phyloP scores from a whole-genome alignment of 92 coral and sea anemone genomes.

The Umimayanthus kanabou region DNA sequence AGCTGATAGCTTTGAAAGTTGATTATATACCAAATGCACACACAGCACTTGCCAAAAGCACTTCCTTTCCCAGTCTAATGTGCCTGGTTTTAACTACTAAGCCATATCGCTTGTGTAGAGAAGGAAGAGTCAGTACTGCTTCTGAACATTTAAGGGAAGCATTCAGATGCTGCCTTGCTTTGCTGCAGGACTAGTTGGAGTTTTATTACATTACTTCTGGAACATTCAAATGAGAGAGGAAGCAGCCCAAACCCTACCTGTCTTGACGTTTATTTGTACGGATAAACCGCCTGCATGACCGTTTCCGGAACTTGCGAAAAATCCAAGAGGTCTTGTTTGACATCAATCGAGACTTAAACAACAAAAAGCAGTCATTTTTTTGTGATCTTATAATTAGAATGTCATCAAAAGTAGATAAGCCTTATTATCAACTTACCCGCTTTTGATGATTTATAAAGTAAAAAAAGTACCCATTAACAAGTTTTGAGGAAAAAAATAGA shows the following conservation, averaged over 20 bases:
- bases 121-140: no score
- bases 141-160: no score
- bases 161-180: no score
- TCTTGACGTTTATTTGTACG: conserved; percentile 7
- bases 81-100: no score
- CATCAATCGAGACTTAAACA: conserved; percentile 18
- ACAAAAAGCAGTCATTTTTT: neutral
- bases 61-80: no score
- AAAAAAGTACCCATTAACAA: neutral
- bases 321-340: conserved; percentile 36
- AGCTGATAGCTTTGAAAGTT: no score
- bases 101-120: no score
- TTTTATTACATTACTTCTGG: neutral
- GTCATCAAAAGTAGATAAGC: neutral
- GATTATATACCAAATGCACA: no score
- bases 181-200: neutral
- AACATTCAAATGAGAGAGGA: no score
- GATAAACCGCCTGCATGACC: conserved; percentile 36
- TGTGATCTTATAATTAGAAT: neutral
- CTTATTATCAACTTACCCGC: neutral
- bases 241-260: neutral
- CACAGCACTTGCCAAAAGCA: no score
- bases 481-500: neutral
- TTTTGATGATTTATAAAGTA: neutral
- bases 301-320: conserved; percentile 29